A percentile compares a stretch with the other conserved stretches of the same genome.
These are phyloP conservation scores for Calycopis cecrops DNA, from an alignment of 1,140 invertebrate species.

Conservation along the genomic window DNA sequence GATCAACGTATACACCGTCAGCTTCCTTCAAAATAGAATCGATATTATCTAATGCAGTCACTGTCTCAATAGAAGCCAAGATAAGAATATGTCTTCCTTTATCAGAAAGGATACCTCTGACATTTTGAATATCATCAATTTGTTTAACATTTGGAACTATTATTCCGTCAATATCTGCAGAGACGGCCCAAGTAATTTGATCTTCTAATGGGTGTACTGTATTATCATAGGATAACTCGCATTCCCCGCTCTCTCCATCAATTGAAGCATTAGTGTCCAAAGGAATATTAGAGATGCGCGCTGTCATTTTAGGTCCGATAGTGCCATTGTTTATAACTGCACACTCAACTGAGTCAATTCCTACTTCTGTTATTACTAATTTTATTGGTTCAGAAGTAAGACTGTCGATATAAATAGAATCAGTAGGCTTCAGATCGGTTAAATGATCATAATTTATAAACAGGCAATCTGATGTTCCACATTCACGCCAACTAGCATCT, in stretches of 20 bases:
- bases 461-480: slow-evolving; percentile 58
- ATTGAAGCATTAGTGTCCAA: slow-evolving; percentile 37
- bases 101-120: slow-evolving; percentile 48
- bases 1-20: slow-evolving; percentile 82
- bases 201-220: slow-evolving; percentile 52
- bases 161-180: slow-evolving; percentile 55
- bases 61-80: slow-evolving; percentile 80
- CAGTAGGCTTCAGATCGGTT: slow-evolving; percentile 47
- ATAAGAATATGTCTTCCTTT: slow-evolving; percentile 66
- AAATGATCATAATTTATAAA: slow-evolving; percentile 61
- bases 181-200: slow-evolving; percentile 59
- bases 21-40: slow-evolving; percentile 79
- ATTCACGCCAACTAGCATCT: slow-evolving; percentile 56
- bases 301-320: slow-evolving; percentile 60
- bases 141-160: slow-evolving; percentile 51
- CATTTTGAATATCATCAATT: slow-evolving; percentile 44
- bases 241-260: slow-evolving; percentile 35
- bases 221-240: slow-evolving; percentile 33
- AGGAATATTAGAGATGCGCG: slow-evolving; percentile 53
- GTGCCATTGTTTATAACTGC: slow-evolving; percentile 43
- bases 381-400: slow-evolving; percentile 52
- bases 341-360: slow-evolving; percentile 64
- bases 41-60: slow-evolving; percentile 80
- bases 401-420: slow-evolving; percentile 57
- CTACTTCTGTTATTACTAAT: slow-evolving; percentile 48